phyloP scores from a whole-genome alignment of 2,888 invertebrate species.

The Scaptomyza cyrtandrae region DNA sequence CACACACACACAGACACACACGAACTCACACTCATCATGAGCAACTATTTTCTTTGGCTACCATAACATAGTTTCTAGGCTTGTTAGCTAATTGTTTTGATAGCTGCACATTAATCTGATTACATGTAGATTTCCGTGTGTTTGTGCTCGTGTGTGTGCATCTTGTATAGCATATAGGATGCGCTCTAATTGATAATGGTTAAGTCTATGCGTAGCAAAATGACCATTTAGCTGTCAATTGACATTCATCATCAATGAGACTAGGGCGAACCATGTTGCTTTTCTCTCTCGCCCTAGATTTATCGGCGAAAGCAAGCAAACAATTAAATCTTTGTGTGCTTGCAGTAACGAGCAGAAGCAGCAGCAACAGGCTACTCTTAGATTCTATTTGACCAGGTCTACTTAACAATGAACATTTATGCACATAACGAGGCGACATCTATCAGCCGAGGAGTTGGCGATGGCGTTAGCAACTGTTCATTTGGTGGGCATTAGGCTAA shows the following conservation, averaged over 20 bases:
- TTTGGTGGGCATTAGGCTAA: conserved; percentile 8
- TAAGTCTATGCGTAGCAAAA: conserved; percentile 33
- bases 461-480: conserved; percentile 1
- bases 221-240: conserved; percentile 59
- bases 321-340: conserved; percentile 51
- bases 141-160: conserved; percentile 4
- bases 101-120: conserved; percentile 71
- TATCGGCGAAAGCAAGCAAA: conserved; percentile 57
- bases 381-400: conserved; percentile 19
- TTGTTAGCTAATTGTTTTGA: conserved; percentile 67
- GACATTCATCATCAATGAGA: conserved; percentile 65
- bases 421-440: conserved; percentile 64
- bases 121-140: conserved; percentile 22
- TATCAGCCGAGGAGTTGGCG: conserved; percentile 36
- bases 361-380: conserved; percentile 47
- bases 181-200: conserved; percentile 70
- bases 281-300: conserved; percentile 42
- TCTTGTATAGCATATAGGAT: conserved; percentile 29
- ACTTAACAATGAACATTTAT: conserved; percentile 60
- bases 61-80: conserved; percentile 35
- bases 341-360: conserved; percentile 1
- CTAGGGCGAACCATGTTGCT: conserved; percentile 9
- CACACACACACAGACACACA: conserved; percentile 11
- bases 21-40: conserved; percentile 3
- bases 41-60: conserved; percentile 10